A percentile compares a stretch with the other conserved stretches of the same genome.
Evolutionary conservation across 2,888 invertebrate genomes (phyloP).

Genomic region (Lepidochrysops patricia): DNA sequence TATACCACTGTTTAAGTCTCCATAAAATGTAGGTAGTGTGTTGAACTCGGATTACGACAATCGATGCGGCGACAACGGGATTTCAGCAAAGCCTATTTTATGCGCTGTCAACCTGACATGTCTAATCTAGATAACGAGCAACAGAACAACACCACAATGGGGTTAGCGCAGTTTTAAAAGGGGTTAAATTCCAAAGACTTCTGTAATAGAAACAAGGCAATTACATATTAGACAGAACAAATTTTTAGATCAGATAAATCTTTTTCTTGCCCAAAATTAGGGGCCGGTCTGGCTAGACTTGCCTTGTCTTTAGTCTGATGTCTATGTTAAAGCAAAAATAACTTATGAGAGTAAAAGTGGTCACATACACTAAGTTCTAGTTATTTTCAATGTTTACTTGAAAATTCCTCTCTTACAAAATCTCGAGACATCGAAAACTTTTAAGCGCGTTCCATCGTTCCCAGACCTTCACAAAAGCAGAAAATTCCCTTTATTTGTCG

Average conservation of each 20-base stretch:
- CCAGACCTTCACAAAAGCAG: not conserved
- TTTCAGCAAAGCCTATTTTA: constrained; percentile 4
- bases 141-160: not conserved
- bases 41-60: not conserved
- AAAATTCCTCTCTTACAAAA: not conserved
- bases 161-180: not conserved
- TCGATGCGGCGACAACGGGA: constrained; percentile 11
- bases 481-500: not conserved
- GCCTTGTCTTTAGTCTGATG: too few relatives aligned
- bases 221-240: too few relatives aligned
- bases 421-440: not conserved
- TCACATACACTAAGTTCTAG: too few relatives aligned
- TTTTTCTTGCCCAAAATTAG: too few relatives aligned
- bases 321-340: too few relatives aligned
- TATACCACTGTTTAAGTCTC: not conserved
- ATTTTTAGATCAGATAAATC: too few relatives aligned
- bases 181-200: not conserved
- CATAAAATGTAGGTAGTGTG: constrained; percentile 3
- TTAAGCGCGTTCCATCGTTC: not conserved
- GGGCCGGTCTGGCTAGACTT: too few relatives aligned
- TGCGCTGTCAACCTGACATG: not conserved
- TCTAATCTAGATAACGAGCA: not conserved
- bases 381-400: not conserved
- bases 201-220: too few relatives aligned
- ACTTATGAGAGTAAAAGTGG: too few relatives aligned